Base-by-base conservation (phyloP, 2,888 invertebrate genomes). In the Melinaea marsaeus region DNA sequence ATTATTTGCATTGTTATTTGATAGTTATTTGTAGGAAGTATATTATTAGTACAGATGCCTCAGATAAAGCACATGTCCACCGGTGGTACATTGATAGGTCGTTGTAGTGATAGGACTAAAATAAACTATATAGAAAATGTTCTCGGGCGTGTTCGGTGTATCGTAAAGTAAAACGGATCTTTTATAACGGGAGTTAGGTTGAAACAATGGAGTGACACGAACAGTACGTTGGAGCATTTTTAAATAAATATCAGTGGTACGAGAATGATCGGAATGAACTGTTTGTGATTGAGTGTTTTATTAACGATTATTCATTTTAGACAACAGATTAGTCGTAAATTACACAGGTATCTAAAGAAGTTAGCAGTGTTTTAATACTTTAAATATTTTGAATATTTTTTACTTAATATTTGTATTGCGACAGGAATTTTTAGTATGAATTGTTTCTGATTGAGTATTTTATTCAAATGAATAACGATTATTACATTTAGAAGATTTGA, bases 101-200 rank as follows among this genome's bases (percentile, higher is more conserved):
- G 71, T 74, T 73, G 69, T 69, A 66, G 66, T 73, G 74, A 75
- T 75, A 72, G 71, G 68, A 72, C 71, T 64, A 66, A 73, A 72
- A 74, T 74, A 74, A 72, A 75, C 68, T 58, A 61, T 66, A 54
- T 62, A 62, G 68, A 65, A 22, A 69, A 69, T 65, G 66, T 65
- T 67, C 63, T 57, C 63, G 56, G 60, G 62, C 54, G 11, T 51
- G 60, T 35, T 35, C 37, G 56, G 37, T 60, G 47, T 58, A 46
- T 61, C 32, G 60, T 47, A 48, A 56, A 59, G 56, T 63, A 47
- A 65, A 63, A 61, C 57, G 32, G 47, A 58, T 54, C 64, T 64
- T 64, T 62, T 64, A 63, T 57, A n/a, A 35, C 11, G 11, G n/a
- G 22, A 22, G 55, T 47, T 37, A n/a, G 55, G 22, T 48, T 37